These are phyloP conservation scores for Naja naja DNA, from an alignment of 2,113 vertebrate genomes.

Conservation along the genomic window DNA sequence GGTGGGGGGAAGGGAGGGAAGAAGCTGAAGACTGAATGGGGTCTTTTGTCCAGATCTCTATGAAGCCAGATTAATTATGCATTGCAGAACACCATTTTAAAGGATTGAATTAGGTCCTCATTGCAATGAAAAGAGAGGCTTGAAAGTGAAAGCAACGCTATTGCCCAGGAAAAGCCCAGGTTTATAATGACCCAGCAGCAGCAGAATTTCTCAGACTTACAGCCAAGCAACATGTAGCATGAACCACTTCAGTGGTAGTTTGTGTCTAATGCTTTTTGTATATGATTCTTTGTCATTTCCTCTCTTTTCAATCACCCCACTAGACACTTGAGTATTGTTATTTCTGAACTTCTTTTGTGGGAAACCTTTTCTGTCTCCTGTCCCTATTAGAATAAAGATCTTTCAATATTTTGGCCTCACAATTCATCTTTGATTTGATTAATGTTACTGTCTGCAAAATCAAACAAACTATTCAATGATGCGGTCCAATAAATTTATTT, in stretches of 20 bases:
- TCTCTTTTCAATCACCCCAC: background rate
- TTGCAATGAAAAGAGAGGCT: constrained; percentile 69
- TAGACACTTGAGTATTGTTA: constrained; percentile 26
- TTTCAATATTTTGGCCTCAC: constrained; percentile 51
- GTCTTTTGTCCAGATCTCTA: constrained; percentile 87
- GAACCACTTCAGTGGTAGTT: constrained; percentile 65
- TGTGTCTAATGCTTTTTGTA: constrained; percentile 63
- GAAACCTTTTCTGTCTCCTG: constrained; percentile 36
- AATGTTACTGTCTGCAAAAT: constrained; percentile 44
- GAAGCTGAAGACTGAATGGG: constrained; percentile 84
- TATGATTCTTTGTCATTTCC: constrained; percentile 63
- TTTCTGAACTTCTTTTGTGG: constrained; percentile 67
- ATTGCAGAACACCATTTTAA: constrained; percentile 79
- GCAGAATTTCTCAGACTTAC: constrained; percentile 69
- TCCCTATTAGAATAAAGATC: constrained; percentile 57
- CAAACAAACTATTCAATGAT: constrained; percentile 26
- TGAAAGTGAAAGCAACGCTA: constrained; percentile 71
- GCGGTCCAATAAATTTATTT: background rate
- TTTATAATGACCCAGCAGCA: constrained; percentile 73
- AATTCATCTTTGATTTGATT: constrained; percentile 55
- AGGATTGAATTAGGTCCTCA: constrained; percentile 72
- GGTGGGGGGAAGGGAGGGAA: constrained; percentile 59
- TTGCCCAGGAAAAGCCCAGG: constrained; percentile 66
- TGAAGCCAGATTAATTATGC: constrained; percentile 97
- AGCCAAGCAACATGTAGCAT: constrained; percentile 74